These are phyloP conservation scores for Spodoptera frugiperda DNA, from an alignment of 1,140 invertebrate species.

Conservation along the genomic window DNA sequence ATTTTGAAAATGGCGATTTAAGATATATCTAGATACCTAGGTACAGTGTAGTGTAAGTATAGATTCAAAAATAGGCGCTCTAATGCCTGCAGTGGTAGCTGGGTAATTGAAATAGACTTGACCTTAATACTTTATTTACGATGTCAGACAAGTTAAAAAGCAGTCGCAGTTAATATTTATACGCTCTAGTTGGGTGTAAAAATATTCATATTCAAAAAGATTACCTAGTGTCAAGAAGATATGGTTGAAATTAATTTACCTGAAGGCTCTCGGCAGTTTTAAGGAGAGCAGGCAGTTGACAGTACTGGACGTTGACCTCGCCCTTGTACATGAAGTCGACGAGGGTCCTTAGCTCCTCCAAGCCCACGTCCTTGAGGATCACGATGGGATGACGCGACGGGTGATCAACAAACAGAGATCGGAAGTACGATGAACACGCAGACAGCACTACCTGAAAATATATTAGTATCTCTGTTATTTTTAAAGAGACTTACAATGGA, in stretches of 20 bases:
- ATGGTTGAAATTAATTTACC: constrained; percentile 74
- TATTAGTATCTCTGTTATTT: constrained; percentile 4
- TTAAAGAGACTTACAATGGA: no score
- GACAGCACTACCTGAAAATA: constrained; percentile 92
- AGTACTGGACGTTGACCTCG: constrained; percentile 97
- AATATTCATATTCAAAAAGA: neutral
- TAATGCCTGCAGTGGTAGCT: neutral
- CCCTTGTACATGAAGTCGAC: constrained; percentile 99
- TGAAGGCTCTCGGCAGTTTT: constrained; percentile 97
- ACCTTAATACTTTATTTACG: constrained; percentile 28
- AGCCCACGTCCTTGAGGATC: constrained; percentile 96
- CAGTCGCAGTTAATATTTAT: constrained; percentile 2
- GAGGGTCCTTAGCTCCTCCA: constrained; percentile 95
- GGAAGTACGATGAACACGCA: constrained; percentile 97
- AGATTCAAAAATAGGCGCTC: constrained; percentile 1
- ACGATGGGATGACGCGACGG: constrained; percentile 97
- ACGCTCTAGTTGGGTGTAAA: neutral
- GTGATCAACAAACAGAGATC: constrained; percentile 95
- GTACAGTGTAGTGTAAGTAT: no score
- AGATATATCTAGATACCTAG: no score
- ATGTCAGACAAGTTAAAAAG: neutral
- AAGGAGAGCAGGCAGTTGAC: constrained; percentile 95
- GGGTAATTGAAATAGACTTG: constrained; percentile 32
- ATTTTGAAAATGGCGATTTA: no score
- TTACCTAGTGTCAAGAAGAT: neutral